These are phyloP conservation scores for Boulengerochromis microlepis DNA, from an alignment of 2,113 vertebrate genomes.

Conservation along the genomic window DNA sequence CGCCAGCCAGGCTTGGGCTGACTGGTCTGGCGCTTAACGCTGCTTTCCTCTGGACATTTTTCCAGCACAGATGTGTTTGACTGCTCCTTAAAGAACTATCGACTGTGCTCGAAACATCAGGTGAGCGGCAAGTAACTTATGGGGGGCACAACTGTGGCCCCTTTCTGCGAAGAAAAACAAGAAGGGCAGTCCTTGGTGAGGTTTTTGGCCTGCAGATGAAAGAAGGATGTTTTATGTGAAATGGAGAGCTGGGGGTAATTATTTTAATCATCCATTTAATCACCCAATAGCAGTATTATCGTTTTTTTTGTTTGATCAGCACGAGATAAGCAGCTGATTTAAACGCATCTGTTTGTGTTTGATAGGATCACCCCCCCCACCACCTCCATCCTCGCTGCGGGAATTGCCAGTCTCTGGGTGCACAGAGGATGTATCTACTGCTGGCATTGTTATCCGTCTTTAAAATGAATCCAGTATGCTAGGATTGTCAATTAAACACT, in stretches of 20 bases:
- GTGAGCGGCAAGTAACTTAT: background rate
- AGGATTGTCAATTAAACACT: constrained; percentile 16
- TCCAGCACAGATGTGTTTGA: constrained; percentile 5
- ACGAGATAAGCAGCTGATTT: constrained; percentile 13
- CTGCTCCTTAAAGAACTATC: background rate
- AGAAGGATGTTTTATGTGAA: constrained; percentile 10
- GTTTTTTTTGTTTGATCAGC: constrained; percentile 12
- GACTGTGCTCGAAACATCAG: background rate
- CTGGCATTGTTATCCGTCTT: background rate
- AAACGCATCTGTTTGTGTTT: background rate
- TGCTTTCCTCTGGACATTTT: background rate
- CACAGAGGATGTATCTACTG: background rate
- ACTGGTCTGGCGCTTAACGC: background rate
- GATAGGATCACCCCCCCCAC: background rate
- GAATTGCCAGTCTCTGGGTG: background rate
- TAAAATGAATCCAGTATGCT: constrained; percentile 3
- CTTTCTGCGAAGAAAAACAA: background rate
- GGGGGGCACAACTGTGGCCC: background rate
- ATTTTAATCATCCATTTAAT: constrained; percentile 29
- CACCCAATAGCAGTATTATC: constrained; percentile 17
- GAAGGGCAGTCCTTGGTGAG: background rate
- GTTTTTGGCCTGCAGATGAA: background rate
- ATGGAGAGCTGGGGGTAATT: background rate
- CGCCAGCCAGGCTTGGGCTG: background rate
- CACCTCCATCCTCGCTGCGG: background rate